phyloP scores from a whole-genome alignment of 2,888 invertebrate species.

The Cataglyphis altisquamis region DNA sequence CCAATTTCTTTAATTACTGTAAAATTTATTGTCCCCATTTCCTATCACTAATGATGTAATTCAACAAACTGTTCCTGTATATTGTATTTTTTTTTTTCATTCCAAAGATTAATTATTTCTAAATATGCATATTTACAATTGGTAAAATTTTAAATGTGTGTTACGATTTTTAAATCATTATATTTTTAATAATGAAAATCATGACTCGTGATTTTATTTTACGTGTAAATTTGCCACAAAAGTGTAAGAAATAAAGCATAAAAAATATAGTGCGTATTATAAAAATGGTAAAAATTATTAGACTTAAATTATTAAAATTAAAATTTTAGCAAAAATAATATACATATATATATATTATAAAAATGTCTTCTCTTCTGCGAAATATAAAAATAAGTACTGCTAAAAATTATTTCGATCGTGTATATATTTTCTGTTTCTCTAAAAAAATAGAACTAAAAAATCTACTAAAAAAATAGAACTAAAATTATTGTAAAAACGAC shows the following conservation, averaged over 20 bases:
- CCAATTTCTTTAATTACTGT: constrained; percentile 28
- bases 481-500: neutral
- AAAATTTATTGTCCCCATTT: constrained; percentile 11
- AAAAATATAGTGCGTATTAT: neutral
- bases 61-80: neutral
- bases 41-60: neutral
- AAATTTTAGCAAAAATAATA: neutral
- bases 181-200: neutral
- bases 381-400: neutral
- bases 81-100: neutral
- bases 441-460: neutral
- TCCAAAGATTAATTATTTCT: neutral
- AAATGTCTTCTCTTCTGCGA: neutral
- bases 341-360: neutral
- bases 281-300: neutral
- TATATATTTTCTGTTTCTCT: neutral
- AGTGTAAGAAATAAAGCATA: neutral
- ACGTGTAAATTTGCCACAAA: neutral
- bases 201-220: neutral
- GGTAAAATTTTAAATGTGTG: neutral
- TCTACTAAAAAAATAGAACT: neutral
- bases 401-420: neutral
- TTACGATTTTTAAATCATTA: neutral
- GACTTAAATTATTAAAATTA: neutral
- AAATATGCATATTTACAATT: neutral